Percentiles rank a stretch among this genome's conserved stretches.
phyloP scores from a whole-genome alignment of 1,140 invertebrate genomes.

The Caenorhabditis brenneri region DNA sequence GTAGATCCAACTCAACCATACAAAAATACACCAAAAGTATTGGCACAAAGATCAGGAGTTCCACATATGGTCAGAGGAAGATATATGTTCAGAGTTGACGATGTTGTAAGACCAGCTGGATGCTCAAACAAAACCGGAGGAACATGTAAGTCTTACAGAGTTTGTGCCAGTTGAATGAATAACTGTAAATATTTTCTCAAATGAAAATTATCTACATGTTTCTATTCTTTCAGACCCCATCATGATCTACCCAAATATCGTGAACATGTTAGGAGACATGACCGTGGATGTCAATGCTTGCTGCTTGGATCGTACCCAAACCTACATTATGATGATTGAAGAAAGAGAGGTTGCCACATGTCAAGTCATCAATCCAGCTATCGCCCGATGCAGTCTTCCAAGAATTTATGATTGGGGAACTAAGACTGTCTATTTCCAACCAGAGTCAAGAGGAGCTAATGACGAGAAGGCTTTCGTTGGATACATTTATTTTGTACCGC shows the following conservation, averaged over 20 bases:
- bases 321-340: conserved; percentile 71
- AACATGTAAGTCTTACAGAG: conserved; percentile 59
- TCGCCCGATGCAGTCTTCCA: conserved; percentile 66
- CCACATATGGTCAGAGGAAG: conserved; percentile 69
- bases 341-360: conserved; percentile 67
- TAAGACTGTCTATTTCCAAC: conserved; percentile 70
- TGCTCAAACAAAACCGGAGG: conserved; percentile 71
- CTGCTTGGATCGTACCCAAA: conserved; percentile 67
- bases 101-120: conserved; percentile 69
- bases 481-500: conserved; percentile 69
- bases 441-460: conserved; percentile 64
- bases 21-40: conserved; percentile 69
- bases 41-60: conserved; percentile 68
- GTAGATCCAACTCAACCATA: conserved; percentile 69
- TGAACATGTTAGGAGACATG: conserved; percentile 71
- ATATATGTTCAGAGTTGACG: conserved; percentile 71
- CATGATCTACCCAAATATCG: conserved; percentile 70
- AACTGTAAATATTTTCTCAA: neutral
- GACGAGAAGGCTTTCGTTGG: conserved; percentile 70
- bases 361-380: conserved; percentile 65
- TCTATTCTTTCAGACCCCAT: conserved; percentile 61
- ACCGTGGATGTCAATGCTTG: conserved; percentile 69
- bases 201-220: neutral
- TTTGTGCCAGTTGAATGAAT: neutral
- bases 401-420: conserved; percentile 71